Evolutionary conservation across 2,113 vertebrate genomes (phyloP).

Genomic region (Coreoperca whiteheadi): DNA sequence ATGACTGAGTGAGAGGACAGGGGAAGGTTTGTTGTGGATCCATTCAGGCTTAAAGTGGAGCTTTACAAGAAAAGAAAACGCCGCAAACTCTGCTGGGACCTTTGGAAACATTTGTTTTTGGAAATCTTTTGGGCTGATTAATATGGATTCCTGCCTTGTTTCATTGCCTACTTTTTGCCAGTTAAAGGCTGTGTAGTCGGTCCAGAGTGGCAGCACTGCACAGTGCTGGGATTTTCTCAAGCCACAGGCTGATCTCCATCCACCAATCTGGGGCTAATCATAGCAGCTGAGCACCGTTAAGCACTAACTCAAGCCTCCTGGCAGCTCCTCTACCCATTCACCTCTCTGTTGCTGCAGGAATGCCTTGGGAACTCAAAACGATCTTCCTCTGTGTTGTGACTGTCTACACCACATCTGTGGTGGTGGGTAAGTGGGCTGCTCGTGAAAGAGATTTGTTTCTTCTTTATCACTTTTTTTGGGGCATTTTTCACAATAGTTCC

Average conservation of each 20-base stretch:
- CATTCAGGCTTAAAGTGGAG: conserved; percentile 6
- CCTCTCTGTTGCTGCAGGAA: conserved; percentile 19
- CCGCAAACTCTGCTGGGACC: background rate
- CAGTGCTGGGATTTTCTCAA: conserved; percentile 54
- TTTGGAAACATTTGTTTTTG: conserved; percentile 1
- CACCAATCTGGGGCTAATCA: conserved; percentile 15
- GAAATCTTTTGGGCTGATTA: background rate
- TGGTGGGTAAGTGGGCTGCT: conserved; percentile 57
- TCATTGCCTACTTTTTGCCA: conserved; percentile 4
- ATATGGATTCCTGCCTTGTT: conserved; percentile 15
- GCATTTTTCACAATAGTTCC: background rate
- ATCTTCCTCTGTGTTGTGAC: conserved; percentile 38
- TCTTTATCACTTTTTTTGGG: no score
- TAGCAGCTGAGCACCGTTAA: conserved; percentile 46
- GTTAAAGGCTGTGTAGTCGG: conserved; percentile 19
- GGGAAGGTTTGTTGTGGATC: conserved; percentile 10
- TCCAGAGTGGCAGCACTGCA: conserved; percentile 15
- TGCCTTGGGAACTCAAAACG: conserved; percentile 37
- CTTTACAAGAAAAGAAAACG: conserved; percentile 24
- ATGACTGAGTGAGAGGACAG: conserved; percentile 1
- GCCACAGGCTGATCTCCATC: conserved; percentile 28
- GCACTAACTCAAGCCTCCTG: conserved; percentile 27
- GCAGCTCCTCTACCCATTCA: conserved; percentile 2
- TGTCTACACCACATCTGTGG: conserved; percentile 39
- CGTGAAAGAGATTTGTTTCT: background rate